These are phyloP conservation scores for Zapus hudsonius DNA, from an alignment of 2,113 vertebrate species.

Conservation along the genomic window DNA sequence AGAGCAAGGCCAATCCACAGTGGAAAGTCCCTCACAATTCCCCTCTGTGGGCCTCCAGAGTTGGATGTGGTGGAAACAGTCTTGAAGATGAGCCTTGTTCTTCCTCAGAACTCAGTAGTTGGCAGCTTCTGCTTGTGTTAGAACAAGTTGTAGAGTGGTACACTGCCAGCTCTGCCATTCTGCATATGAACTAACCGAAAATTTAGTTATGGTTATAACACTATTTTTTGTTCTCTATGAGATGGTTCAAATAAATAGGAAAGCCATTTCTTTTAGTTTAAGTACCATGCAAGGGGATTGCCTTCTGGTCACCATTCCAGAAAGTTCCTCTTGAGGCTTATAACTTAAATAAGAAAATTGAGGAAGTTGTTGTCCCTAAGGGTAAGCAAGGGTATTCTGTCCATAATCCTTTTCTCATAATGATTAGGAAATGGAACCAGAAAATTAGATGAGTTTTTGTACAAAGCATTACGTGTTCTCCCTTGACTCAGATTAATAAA, in stretches of 20 bases:
- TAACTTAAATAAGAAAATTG: neutral
- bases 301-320: neutral
- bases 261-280: neutral
- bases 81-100: constrained; percentile 50
- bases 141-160: neutral
- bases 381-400: neutral
- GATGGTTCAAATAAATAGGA: neutral
- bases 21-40: constrained; percentile 43
- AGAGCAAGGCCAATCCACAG: constrained; percentile 10
- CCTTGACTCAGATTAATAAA: neutral
- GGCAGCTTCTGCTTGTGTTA: neutral
- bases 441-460: neutral
- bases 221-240: neutral
- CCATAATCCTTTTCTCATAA: neutral
- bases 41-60: constrained; percentile 39
- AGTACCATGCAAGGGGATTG: neutral
- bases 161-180: neutral
- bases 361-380: neutral
- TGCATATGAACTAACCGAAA: neutral
- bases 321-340: neutral
- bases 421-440: neutral
- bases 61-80: neutral
- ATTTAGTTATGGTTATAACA: neutral
- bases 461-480: neutral
- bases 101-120: neutral